Evolutionary conservation across 2,888 invertebrate species (phyloP).

Genomic region (Candidula unifasciata): DNA sequence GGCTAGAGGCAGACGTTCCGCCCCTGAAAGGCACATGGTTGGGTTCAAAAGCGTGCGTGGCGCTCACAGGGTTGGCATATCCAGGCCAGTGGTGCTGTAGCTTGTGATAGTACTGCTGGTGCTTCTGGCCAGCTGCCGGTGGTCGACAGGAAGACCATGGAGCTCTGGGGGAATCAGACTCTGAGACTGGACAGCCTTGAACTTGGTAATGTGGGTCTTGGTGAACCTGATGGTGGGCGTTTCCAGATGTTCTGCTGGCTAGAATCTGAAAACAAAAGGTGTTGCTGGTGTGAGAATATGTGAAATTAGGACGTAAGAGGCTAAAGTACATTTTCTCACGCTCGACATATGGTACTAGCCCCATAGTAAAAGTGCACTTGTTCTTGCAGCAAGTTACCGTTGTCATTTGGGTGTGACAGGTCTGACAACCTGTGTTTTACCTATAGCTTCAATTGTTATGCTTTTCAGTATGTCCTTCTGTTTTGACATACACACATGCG

Average conservation of each 20-base stretch:
- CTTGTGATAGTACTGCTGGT: neutral
- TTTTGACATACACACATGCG: too few relatives aligned
- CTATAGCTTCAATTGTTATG: too few relatives aligned
- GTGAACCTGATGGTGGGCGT: neutral
- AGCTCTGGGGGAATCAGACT: constrained; percentile 16
- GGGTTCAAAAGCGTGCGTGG: neutral
- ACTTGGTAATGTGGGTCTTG: constrained; percentile 27
- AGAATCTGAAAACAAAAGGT: constrained; percentile 20
- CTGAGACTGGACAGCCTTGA: constrained; percentile 6
- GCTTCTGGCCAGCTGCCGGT: neutral
- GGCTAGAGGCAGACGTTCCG: constrained; percentile 42
- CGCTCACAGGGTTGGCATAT: constrained; percentile 40
- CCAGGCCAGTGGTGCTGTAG: constrained; percentile 41
- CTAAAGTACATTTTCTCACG: too few relatives aligned
- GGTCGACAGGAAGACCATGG: constrained; percentile 17
- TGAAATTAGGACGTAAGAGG: too few relatives aligned
- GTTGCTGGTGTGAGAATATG: too few relatives aligned
- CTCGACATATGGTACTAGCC: too few relatives aligned
- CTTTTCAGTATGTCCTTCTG: too few relatives aligned
- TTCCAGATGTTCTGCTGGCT: constrained; percentile 19
- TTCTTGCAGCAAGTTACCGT: too few relatives aligned
- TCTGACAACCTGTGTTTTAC: too few relatives aligned
- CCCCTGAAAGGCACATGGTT: constrained; percentile 49
- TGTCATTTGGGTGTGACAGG: too few relatives aligned
- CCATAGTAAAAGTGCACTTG: too few relatives aligned